Percentiles rank a stretch among this genome's conserved stretches.
Conservation (phyloP, 2,888 invertebrate genomes). For the Lottia scabra region DNA sequence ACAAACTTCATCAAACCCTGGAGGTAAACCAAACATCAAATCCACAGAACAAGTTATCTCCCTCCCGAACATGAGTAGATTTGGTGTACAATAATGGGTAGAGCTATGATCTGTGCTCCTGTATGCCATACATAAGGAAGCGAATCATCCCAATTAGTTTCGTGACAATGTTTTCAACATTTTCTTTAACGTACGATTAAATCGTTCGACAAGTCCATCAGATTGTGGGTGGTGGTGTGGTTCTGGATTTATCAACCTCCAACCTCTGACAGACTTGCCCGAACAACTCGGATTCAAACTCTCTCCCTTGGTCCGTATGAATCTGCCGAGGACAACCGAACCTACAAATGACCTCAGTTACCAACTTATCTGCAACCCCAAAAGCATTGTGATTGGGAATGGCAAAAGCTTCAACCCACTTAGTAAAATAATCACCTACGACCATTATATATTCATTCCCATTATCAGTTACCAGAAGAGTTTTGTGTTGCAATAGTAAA, state of each 20-base stretch:
- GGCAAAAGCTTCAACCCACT: neutral
- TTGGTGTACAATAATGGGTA: no score
- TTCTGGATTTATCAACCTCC: neutral
- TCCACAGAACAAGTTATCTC: no score
- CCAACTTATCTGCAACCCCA: neutral
- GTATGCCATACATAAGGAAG: neutral
- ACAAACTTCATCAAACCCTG: neutral
- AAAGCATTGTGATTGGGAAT: neutral
- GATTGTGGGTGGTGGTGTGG: neutral
- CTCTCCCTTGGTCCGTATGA: neutral
- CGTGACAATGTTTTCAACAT: neutral
- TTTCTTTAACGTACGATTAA: neutral
- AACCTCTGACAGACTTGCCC: neutral
- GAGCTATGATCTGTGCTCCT: neutral
- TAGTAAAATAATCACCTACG: neutral
- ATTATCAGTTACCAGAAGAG: conserved; percentile 9
- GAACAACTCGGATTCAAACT: neutral
- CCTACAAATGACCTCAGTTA: neutral
- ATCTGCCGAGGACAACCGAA: neutral
- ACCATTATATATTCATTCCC: neutral
- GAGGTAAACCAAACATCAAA: no score
- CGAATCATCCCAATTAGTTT: neutral
- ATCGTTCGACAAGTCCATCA: neutral
- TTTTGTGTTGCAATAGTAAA: no score
- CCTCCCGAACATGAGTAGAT: no score